Base-by-base conservation (phyloP, 2,888 invertebrate genomes). In the Phortica okadai region DNA sequence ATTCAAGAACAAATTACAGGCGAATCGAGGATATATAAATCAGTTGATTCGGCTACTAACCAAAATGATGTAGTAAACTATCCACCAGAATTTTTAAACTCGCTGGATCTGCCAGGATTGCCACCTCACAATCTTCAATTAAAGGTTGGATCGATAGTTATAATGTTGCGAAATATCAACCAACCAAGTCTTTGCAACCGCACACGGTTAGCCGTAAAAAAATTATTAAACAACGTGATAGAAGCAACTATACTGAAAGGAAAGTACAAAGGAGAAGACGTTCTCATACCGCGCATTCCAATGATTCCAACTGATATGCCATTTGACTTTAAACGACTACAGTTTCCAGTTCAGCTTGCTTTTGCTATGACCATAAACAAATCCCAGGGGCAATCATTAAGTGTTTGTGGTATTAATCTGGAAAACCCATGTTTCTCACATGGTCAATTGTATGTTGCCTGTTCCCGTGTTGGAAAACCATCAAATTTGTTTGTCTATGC, bases 381-480 rank as follows among this genome's bases (percentile, higher is more conserved):
- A 4, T n/a, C n/a, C n/a, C n/a, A n/a, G n/a, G n/a, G n/a, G n/a
- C n/a, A n/a, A n/a, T n/a, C n/a, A n/a, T n/a, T 59, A 7, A 5
- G 5, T 2, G 4, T 2, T 59, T 59, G 58, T 4, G 58, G 58
- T 5, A 5, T 59, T 1, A 7, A 16, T 8, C 16, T 59, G 3
- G 58, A 59, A 59, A 59, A 59, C 6, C 67, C 25, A 6, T 70
- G 74, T 54, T 77, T 77, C 42, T 56, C 76, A 8, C 69, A 69
- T 76, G 72, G 74, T 11, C 66, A 77, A 66, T 67, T 77, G 25
- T 75, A 73, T 59, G 73, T 77, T 1, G 73, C 73, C 16, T 75
- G 75, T 73, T 77, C 73, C 42, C 59, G 73, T 1, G 69, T 75
- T 4, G 75, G 75, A 59, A 77, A 25, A 50, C n/a, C n/a, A n/a